phyloP scores from a whole-genome alignment of 1,140 invertebrate genomes.

The Platyscapa corneri region DNA sequence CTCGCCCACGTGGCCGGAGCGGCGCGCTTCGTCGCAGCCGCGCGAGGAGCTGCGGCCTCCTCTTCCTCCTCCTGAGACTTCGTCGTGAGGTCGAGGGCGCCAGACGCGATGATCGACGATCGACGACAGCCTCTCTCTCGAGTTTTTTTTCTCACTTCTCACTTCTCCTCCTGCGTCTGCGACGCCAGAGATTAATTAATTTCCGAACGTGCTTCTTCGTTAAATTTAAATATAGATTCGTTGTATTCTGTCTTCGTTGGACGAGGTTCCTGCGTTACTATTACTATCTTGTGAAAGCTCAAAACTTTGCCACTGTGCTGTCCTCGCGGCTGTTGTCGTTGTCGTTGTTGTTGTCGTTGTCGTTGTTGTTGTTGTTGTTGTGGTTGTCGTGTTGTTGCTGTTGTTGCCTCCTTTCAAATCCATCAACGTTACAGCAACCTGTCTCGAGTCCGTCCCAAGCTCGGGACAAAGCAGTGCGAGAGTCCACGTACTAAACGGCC shows the following conservation, averaged over 20 bases:
- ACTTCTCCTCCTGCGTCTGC: no score
- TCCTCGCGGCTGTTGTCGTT: slow-evolving; percentile 4
- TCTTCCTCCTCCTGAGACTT: slow-evolving; percentile 36
- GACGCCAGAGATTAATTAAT: no score
- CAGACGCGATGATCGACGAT: background rate
- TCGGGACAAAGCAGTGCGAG: slow-evolving; percentile 65
- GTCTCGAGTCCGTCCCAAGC: slow-evolving; percentile 69
- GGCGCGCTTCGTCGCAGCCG: background rate
- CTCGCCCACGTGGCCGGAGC: slow-evolving; percentile 28
- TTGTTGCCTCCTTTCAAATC: background rate
- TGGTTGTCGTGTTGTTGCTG: no score
- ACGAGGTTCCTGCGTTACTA: background rate
- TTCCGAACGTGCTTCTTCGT: no score
- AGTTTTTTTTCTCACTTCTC: no score
- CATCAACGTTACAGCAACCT: slow-evolving; percentile 72
- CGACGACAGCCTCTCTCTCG: no score
- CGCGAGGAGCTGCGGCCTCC: slow-evolving; percentile 23
- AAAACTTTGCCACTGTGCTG: background rate
- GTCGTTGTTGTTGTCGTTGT: no score
- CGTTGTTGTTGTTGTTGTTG: no score
- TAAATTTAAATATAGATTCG: background rate
- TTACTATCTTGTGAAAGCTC: background rate
- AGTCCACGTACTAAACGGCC: background rate
- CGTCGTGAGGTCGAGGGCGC: slow-evolving; percentile 42
- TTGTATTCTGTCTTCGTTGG: background rate